These are phyloP conservation scores for Lycopodina hypogea DNA, from an alignment of 37 sponge, comb jelly and placozoan genomes.

Conservation along the genomic window DNA sequence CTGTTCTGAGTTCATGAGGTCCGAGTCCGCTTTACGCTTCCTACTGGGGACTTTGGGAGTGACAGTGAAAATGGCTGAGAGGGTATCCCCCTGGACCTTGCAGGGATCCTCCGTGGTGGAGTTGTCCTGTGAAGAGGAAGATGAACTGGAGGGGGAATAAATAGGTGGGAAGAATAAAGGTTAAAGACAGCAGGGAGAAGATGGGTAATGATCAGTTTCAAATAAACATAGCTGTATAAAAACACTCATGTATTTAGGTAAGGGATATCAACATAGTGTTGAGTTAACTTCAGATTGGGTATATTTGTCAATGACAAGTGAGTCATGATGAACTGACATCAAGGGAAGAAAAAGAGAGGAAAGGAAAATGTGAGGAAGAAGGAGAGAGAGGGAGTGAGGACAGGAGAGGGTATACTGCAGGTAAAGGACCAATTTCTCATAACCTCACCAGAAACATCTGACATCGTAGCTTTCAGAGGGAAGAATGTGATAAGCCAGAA, in stretches of 20 bases:
- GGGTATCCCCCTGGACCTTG: not conserved
- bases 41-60: not conserved
- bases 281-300: too few species aligned
- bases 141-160: not conserved
- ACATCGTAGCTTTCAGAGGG: not conserved
- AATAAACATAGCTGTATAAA: too few species aligned
- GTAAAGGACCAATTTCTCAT: not conserved
- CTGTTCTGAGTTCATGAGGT: not conserved
- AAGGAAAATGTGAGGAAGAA: not conserved
- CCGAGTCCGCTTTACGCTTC: not conserved
- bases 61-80: not conserved
- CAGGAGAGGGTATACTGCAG: not conserved
- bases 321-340: too few species aligned
- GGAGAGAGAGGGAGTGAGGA: not conserved
- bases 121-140: not conserved
- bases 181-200: not conserved
- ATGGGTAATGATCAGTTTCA: too few species aligned
- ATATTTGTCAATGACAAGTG: too few species aligned
- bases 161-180: not conserved
- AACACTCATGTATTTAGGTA: too few species aligned
- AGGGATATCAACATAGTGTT: too few species aligned
- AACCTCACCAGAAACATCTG: too few species aligned
- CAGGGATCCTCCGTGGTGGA: constrained; percentile 4
- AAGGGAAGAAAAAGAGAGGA: not conserved
- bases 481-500: not conserved